phyloP scores from a whole-genome alignment of 2,113 vertebrate genomes.

The Gorsachius goisagi region DNA sequence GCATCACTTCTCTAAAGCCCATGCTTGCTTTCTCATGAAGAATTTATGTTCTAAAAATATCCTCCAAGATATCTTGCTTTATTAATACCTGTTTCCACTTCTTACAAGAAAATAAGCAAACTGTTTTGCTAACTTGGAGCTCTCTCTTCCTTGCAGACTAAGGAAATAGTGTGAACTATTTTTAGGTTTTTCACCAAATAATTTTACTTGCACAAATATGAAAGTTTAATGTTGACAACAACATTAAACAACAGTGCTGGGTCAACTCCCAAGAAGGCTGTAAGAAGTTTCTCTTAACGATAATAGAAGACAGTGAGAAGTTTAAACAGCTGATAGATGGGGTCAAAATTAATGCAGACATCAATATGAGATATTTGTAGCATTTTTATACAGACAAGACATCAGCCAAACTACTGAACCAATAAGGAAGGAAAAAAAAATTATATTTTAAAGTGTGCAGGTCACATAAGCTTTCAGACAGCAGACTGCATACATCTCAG shows the following conservation, averaged over 20 bases:
- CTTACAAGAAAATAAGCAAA: background rate
- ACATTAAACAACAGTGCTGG: background rate
- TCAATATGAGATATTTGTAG: background rate
- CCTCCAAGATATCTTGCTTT: background rate
- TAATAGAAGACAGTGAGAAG: background rate
- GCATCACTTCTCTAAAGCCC: background rate
- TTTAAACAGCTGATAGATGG: background rate
- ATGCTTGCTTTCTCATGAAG: background rate
- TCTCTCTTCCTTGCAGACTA: background rate
- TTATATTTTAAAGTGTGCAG: background rate
- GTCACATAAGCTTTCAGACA: background rate
- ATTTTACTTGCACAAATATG: background rate
- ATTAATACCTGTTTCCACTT: background rate
- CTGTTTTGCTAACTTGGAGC: background rate
- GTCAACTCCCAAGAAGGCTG: background rate
- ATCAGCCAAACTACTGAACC: background rate
- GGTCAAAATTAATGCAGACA: background rate
- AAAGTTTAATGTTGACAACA: background rate
- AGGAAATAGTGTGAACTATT: background rate
- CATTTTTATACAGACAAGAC: background rate
- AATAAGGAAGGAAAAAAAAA: background rate
- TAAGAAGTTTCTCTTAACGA: background rate
- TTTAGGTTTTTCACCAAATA: background rate
- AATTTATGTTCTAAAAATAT: background rate
- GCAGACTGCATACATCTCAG: background rate